A percentile compares a stretch with the other conserved stretches of the same genome.
phyloP scores from a whole-genome alignment of 37 sponge, comb jelly and placozoan genomes.

The Theonella swinhoei region DNA sequence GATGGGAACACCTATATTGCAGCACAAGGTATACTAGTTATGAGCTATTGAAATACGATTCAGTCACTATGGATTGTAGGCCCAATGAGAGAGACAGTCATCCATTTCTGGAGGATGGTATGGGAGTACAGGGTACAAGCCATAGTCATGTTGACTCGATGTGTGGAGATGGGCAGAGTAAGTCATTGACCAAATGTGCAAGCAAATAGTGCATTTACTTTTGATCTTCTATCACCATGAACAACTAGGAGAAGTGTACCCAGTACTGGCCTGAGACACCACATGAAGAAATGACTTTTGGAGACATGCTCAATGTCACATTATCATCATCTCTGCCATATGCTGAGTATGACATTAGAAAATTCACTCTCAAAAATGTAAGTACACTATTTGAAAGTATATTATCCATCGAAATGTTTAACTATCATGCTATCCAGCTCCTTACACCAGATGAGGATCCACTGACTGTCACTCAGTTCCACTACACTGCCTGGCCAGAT shows the following conservation, averaged over 20 bases:
- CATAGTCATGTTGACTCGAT: slow-evolving; percentile 10
- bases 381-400: not conserved
- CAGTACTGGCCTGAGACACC: not conserved
- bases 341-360: slow-evolving; percentile 60
- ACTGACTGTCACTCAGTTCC: slow-evolving; percentile 29
- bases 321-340: slow-evolving; percentile 5
- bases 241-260: not conserved
- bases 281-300: not conserved
- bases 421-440: no score
- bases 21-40: not conserved
- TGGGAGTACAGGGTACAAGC: slow-evolving; percentile 10
- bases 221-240: no score
- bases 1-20: not conserved
- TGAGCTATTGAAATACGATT: not conserved
- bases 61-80: not conserved
- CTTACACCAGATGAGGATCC: not conserved
- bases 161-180: not conserved
- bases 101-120: slow-evolving; percentile 13
- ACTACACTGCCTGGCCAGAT: slow-evolving; percentile 50
- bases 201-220: not conserved
- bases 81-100: not conserved
- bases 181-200: not conserved
- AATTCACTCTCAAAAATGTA: slow-evolving; percentile 35
- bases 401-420: not conserved
- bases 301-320: slow-evolving; percentile 24